Evolutionary conservation across 2,888 invertebrate genomes (phyloP), one percentile per base, ranked within the genome.

Genomic region (Agrotis exclamationis): DNA sequence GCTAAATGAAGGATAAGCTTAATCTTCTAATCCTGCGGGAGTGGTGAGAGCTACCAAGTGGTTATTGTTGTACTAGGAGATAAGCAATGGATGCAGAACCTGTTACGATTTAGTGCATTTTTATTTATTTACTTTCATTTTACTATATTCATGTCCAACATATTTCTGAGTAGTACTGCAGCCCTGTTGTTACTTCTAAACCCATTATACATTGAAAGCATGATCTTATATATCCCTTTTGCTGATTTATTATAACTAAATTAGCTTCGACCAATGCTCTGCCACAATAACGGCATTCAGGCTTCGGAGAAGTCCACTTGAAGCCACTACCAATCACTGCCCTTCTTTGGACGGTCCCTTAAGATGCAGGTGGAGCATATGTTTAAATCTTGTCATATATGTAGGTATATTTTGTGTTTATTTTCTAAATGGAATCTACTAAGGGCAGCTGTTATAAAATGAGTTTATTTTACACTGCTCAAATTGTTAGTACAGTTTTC

Each of bases 61-160:
- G 60, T 79, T 73, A 65, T 82, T 72, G 82, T 79, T 82, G 78
- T 82, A 77, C 48, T 82, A 79, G 78, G 54, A 67, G 28, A 59
- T 82, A 72, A 68, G 68, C 72, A 33, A 59, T 65, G 72, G 72
- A 72, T 59, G 48, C 39, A 16, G 39, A 58, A 47, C 57, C 48
- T 68, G 67, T 65, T 56, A 60, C 64, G 24, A 51, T 68, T 48
- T 69, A 65, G 58, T 63, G 72, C 67, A 78, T 78, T 82, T 74
- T 65, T 68, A 63, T 77, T 79, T 82, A 68, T 82, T 71, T 33
- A 54, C 39, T 54, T 45, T 24, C 63, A 39, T 56, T 66, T 66
- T 45, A 63, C 68, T 64, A 70, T 47, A 65, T 82, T 77, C 54
- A 67, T 66, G 53, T 45, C 48, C 33, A 24, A 58, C 51, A 44